Evolutionary conservation across 2,113 vertebrate species (phyloP), one percentile per base, ranked within the genome.

Genomic region (Nerophis lumbriciformis): DNA sequence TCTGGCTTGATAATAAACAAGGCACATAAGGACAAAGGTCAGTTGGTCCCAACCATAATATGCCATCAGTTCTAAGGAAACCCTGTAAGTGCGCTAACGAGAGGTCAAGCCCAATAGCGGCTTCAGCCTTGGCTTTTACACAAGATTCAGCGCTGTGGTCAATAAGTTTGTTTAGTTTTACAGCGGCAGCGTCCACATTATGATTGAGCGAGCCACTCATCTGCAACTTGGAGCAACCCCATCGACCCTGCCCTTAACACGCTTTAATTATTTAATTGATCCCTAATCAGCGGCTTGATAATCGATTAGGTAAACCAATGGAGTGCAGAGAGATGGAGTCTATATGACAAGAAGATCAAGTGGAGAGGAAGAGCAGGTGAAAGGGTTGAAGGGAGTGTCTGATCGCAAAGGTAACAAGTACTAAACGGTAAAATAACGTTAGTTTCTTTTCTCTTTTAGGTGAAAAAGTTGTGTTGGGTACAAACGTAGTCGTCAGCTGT

Each of bases 261-360:
- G 88, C 82, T 88, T 88, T 86, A 90, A 91, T 89, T 81, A 82
- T 87, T 87, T 85, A 89, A 90, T 87, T 90, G 88, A 90, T 88
- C 77, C 65, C 69, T 75, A 87, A 89, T 89, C 85, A 88, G 78
- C 72, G 63, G 83, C 76, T 86, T 89, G 87, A 89, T 89, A 89
- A 90, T 91, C 89, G 85, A 88, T 90, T 90, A 89, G 77, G 76
- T 79, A 91, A 89, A 90, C 80, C 83, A 66, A 69, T 83, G 73
- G 80, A 68, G 83, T 53, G 75, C 62, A 73, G 73, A 80, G 61
- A 77, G 68, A 21, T 5, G 15, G 53, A 63, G 53, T 72, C 60
- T 76, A 78, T 75, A 82, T 78, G 77, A 84, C 76, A 78, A 62
- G 64, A 56, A 78, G 68, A 71, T 75, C 66, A 80, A 61, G 38